Evolutionary conservation across 2,888 invertebrate genomes (phyloP).

Genomic region (Operophtera brumata): DNA sequence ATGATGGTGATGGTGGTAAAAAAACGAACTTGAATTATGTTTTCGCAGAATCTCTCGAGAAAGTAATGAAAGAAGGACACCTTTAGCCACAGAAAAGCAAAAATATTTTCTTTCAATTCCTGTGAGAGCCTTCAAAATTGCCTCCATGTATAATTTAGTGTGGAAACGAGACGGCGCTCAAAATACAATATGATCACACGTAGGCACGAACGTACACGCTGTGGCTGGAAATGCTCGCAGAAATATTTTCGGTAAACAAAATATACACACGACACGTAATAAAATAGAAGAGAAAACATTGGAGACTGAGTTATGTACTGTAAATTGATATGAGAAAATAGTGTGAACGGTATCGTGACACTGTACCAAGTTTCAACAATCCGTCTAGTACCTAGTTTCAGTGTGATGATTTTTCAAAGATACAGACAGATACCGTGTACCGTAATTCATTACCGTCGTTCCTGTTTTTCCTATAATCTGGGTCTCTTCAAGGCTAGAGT

Average conservation of each 20-base stretch:
- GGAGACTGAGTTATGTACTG: not conserved
- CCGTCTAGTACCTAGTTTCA: too few species aligned
- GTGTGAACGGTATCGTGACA: not conserved
- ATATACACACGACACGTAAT: conserved; percentile 8
- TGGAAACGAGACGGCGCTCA: conserved; percentile 26
- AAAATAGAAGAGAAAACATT: conserved; percentile 7
- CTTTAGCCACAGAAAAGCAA: conserved; percentile 22
- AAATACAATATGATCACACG: conserved; percentile 3
- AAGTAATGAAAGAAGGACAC: not conserved
- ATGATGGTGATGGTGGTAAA: too few species aligned
- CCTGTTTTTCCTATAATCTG: too few species aligned
- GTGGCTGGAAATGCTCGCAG: not conserved
- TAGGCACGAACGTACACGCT: not conserved
- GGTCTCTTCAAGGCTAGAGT: too few species aligned
- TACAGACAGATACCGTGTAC: too few species aligned
- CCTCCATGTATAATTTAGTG: conserved; percentile 41
- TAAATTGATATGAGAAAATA: not conserved
- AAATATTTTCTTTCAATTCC: conserved; percentile 43
- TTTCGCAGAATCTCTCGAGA: not conserved
- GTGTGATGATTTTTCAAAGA: too few species aligned
- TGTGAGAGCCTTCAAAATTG: conserved; percentile 35
- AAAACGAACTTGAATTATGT: too few species aligned
- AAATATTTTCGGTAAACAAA: conserved; percentile 9
- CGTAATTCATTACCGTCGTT: too few species aligned
- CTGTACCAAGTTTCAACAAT: too few species aligned